Conservation (phyloP, 1,140 invertebrate species). For the Drosophila ficusphila region DNA sequence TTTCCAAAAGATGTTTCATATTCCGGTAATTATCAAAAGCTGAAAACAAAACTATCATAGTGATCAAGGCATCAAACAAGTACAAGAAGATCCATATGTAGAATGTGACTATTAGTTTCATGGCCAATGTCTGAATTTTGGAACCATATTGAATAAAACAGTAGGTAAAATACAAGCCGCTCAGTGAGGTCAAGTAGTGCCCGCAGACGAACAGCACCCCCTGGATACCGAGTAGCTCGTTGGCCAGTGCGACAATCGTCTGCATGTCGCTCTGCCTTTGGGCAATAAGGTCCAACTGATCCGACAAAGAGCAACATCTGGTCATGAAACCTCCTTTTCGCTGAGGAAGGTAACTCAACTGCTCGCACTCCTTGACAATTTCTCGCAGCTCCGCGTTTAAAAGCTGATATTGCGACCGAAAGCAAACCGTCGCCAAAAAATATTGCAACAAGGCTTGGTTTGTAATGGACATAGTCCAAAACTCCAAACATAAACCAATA, state of each 20-base stretch:
- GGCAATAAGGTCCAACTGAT: slow-evolving; percentile 18
- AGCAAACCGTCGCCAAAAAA: slow-evolving; percentile 5
- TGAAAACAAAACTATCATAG: background rate
- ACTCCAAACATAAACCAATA: slow-evolving; percentile 3
- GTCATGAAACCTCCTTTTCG: slow-evolving; percentile 18
- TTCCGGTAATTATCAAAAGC: slow-evolving; percentile 9
- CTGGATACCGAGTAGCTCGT: slow-evolving; percentile 5
- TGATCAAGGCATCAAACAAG: slow-evolving; percentile 15
- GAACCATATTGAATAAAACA: background rate
- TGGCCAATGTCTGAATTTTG: background rate
- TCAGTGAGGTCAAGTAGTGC: slow-evolving; percentile 13
- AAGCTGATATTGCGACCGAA: slow-evolving; percentile 22
- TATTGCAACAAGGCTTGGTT: slow-evolving; percentile 21
- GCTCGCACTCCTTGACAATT: slow-evolving; percentile 2
- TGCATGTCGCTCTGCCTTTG: slow-evolving; percentile 14
- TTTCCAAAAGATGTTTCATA: background rate
- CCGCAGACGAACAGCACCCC: slow-evolving; percentile 4
- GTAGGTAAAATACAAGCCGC: slow-evolving; percentile 1
- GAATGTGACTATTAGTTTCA: background rate
- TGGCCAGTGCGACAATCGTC: background rate
- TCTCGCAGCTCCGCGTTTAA: slow-evolving; percentile 14
- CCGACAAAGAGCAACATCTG: slow-evolving; percentile 25
- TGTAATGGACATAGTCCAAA: background rate
- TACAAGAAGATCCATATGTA: background rate
- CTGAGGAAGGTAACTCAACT: background rate